Conservation (phyloP, 2,888 invertebrate species). For the Trichacis sp. region DNA sequence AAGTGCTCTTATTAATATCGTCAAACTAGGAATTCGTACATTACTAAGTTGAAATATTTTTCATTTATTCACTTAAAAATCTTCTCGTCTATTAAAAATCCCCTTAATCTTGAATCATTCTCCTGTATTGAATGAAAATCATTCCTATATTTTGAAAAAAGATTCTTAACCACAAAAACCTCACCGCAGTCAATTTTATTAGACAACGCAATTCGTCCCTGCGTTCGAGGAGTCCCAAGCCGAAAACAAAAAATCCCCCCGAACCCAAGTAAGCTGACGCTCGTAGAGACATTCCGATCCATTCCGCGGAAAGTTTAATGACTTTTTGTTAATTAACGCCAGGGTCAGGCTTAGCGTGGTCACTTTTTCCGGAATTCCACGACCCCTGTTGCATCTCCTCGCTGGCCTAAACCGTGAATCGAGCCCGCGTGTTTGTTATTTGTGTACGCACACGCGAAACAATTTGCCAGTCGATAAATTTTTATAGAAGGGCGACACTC, state of each 20-base stretch:
- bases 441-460: constrained; percentile 62
- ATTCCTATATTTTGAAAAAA: too few relatives aligned
- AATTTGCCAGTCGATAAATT: constrained; percentile 70
- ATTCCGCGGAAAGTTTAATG: constrained; percentile 67
- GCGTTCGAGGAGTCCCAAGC: not conserved
- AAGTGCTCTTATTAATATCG: too few relatives aligned
- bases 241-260: too few relatives aligned
- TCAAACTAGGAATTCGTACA: too few relatives aligned
- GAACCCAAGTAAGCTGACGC: constrained; percentile 47
- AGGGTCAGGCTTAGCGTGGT: constrained; percentile 61
- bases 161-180: too few relatives aligned
- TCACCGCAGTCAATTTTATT: not conserved
- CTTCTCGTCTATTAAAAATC: too few relatives aligned
- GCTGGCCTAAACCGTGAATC: constrained; percentile 43
- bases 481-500: constrained; percentile 59
- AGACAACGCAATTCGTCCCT: too few relatives aligned
- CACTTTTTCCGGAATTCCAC: constrained; percentile 49
- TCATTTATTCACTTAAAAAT: too few relatives aligned
- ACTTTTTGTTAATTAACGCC: constrained; percentile 69
- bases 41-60: too few relatives aligned
- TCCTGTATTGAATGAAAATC: too few relatives aligned
- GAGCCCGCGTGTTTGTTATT: constrained; percentile 49
- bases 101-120: too few relatives aligned
- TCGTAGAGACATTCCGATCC: constrained; percentile 47
- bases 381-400: constrained; percentile 43